Evolutionary conservation across 2,113 vertebrate species (phyloP).

Genomic region (Archilochus colubris): DNA sequence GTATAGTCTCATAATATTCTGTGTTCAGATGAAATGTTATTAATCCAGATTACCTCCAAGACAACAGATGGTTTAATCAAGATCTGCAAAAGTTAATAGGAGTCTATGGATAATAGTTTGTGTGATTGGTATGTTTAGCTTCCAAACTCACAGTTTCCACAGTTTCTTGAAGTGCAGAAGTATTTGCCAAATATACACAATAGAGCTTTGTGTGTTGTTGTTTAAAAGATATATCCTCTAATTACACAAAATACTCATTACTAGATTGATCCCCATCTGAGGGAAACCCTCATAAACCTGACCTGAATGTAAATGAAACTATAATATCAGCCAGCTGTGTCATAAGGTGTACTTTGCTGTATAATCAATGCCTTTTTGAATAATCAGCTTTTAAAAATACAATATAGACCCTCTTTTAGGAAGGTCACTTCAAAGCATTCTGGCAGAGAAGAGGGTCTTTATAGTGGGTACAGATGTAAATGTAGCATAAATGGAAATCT

Average conservation of each 20-base stretch:
- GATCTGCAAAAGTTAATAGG: not conserved
- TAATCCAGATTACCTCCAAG: not conserved
- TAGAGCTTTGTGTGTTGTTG: conserved; percentile 2
- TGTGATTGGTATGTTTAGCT: not conserved
- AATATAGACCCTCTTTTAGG: not conserved
- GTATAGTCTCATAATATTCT: not conserved
- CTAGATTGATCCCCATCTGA: not conserved
- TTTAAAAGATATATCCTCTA: conserved; percentile 16
- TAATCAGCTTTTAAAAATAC: conserved; percentile 1
- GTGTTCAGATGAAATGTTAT: not conserved
- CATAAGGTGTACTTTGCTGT: conserved; percentile 4
- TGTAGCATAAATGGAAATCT: not conserved
- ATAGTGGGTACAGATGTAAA: not conserved
- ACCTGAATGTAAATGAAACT: conserved; percentile 10
- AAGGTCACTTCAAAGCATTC: not conserved
- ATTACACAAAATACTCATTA: not conserved
- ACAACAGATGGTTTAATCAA: not conserved
- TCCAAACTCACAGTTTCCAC: not conserved
- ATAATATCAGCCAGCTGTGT: not conserved
- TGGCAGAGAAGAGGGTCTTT: not conserved
- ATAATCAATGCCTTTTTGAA: conserved; percentile 41
- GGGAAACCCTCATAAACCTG: not conserved
- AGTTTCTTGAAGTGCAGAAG: not conserved
- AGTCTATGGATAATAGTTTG: not conserved
- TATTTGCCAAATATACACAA: not conserved